Conservation (phyloP, 2,888 invertebrate genomes). For the Scaptomyza flava region DNA sequence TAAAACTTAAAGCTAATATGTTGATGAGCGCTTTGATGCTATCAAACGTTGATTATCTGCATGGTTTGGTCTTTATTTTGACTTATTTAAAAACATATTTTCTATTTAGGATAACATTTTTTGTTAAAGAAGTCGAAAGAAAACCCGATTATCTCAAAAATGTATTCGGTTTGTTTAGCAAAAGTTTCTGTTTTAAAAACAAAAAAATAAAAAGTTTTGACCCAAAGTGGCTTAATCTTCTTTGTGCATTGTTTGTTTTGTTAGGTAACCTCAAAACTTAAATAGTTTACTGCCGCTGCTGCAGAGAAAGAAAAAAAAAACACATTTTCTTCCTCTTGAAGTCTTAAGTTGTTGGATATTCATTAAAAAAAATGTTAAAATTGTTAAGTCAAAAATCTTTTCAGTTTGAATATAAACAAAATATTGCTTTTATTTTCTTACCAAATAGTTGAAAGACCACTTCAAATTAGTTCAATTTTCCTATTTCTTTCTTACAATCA, state of each 20-base stretch:
- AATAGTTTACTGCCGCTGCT: not conserved
- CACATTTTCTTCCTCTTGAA: not conserved
- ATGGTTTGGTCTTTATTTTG: not conserved
- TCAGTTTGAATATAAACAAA: not conserved
- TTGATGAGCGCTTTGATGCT: not conserved
- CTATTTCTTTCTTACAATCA: not conserved
- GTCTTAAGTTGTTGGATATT: not conserved
- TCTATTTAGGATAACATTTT: not conserved
- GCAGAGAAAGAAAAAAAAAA: not conserved
- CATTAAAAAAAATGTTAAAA: not conserved
- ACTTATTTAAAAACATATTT: not conserved
- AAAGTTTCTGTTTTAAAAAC: not conserved
- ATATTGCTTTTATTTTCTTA: not conserved
- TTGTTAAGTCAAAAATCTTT: not conserved
- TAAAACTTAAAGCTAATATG: conserved; percentile 9
- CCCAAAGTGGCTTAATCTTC: not conserved
- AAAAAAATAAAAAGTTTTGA: not conserved
- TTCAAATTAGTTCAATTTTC: not conserved
- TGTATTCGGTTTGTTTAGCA: not conserved
- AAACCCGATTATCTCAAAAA: not conserved
- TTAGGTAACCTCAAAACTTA: not conserved
- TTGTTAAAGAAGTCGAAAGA: not conserved
- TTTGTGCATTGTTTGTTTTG: not conserved
- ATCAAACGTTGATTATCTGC: not conserved
- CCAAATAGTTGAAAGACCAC: not conserved